Base-by-base conservation (phyloP, 2,888 invertebrate genomes). In the Fragum whitleyi region DNA sequence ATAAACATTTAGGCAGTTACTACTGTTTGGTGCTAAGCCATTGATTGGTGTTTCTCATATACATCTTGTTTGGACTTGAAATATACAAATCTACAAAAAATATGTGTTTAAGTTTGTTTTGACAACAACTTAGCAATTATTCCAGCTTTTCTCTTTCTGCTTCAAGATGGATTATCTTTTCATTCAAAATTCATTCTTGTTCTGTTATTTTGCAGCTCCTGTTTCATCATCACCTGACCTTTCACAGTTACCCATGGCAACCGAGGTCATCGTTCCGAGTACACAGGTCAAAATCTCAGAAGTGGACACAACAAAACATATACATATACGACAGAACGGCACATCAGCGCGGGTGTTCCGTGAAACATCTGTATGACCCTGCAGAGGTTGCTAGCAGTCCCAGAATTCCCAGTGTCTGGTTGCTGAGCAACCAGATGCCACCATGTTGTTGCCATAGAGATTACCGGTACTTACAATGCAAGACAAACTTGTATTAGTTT, bases 271-370 rank as follows among this genome's bases (percentile, higher is more conserved):
- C 80, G 90, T 92, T 79, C 92, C 92, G 28, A 90, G 89, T 70
- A 91, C 90, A 6, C 93, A 93, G 83, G 92, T 93, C 73, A 92
- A 91, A 80, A 92, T 93, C 77, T 91, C 92, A 1, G 91, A 93
- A 81, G 92, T 92, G 76, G 91, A 94, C 91, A 88, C 93, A 69
- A 94, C 94, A 11, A 92, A 94, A 76, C 94, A 93, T 87, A 94
- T 94, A 83, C 94, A 94, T 86, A 94, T 94, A 75, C 91, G 93
- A 68, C 93, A 94, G 83, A 93, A 94, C 74, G 94, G 94, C 28
- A 91, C 92, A 14, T 93, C 94, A 1, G 93, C 93, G 11, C 88
- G 94, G 28, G 93, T 94, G 47, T 94, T 94, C 86, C 87, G 94
- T 42, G 94, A 94, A 86, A 94, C 94, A 0, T 93, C 94, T 11